Base-by-base conservation (phyloP, 2,797 vertebrate species). In the Tenualosa thibaudeaui region DNA sequence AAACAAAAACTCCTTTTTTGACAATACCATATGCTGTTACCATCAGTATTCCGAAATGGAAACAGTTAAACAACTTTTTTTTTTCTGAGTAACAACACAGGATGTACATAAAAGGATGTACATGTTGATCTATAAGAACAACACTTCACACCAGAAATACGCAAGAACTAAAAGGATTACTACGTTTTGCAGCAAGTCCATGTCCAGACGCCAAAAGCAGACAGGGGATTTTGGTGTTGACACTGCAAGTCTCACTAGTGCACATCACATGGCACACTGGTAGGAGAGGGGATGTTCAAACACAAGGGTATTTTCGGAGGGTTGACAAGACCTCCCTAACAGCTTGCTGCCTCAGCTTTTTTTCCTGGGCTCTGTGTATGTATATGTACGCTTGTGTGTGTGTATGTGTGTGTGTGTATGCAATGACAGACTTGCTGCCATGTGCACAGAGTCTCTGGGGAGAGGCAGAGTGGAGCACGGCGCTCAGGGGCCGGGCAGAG, bases 401-500 rank as follows among this genome's bases (percentile, higher is more conserved):
- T 60, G 56, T 22, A 9, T 60, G 19, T 58, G 19, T 58, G 56
- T 58, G 56, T 58, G 56, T n/a, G 10, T 10, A 8, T 65, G 71
- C 22, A 17, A 46, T 78, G 71, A 78, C 71, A 78, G 71, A 78
- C 71, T 46, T 19, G 71, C 71, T 78, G 71, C 71, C 71, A 78
- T 78, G 71, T 78, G 84, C 43, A 81, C 51, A 40, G n/a, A 19
- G 78, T 24, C 46, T 83, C 46, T 71, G 81, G 56, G 51, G 78
- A 82, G 58, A 46, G 68, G 78, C 83, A 86, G 75, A 83, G 78
- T 60, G 82, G 81, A 81, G 58, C n/a, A 51, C 31, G 31, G 24
- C 58, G 84, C 83, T 68, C 24, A 46, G 58, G 82, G 65, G 24
- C 43, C 75, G 46, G 82, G 82, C 81, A 83, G 85, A 85, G 82